Base-by-base conservation (phyloP, 23 tunicate species). In the Trididemnum nubilum region DNA sequence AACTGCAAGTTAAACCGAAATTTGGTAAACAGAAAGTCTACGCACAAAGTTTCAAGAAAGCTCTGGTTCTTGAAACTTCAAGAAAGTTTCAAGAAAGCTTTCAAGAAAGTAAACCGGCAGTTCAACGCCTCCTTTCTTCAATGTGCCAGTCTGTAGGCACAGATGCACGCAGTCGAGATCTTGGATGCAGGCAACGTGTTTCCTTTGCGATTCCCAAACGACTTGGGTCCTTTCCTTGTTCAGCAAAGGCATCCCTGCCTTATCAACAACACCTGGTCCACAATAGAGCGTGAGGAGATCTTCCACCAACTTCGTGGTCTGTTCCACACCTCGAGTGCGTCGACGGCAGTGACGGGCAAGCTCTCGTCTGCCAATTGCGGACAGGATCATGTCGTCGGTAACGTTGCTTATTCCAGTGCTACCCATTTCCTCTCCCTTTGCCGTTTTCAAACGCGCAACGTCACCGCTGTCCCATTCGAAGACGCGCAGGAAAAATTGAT, bases 161-260 rank as follows among this genome's bases (percentile, higher is more conserved):
- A 83, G 52, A 61, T 71, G 0, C 0, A 32, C 0, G 0, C 71
- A 71, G 1, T 1, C 49, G 2, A 64, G 80, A 34, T 83, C 87
- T 34, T 72, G 80, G 31, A 83, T 83, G 80, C 87, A 83, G 81
- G 0, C 0, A 12, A 83, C 80, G 0, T 83, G 87, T 33, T 73
- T 33, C n/a, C 35, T 51, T 34, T 83, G 87, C 71, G 23, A 19
- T 0, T 35, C 37, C 81, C 87, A 83, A 1, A 73, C 57, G 57
- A 12, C 57, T 18, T 24, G 18, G 0, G 51, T 34, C 0, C 0
- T 35, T 31, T 33, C 51, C 0, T 31, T 0, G 0, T 72, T 0
- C 78, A 72, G 0, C 21, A 72, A 35, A 0, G 78, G 78, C 0
- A 72, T 19, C 0, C 50, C 44, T 0, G 33, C 0, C 0, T 0